Conservation (phyloP, 2,888 invertebrate genomes). For the Sialis lutaria region DNA sequence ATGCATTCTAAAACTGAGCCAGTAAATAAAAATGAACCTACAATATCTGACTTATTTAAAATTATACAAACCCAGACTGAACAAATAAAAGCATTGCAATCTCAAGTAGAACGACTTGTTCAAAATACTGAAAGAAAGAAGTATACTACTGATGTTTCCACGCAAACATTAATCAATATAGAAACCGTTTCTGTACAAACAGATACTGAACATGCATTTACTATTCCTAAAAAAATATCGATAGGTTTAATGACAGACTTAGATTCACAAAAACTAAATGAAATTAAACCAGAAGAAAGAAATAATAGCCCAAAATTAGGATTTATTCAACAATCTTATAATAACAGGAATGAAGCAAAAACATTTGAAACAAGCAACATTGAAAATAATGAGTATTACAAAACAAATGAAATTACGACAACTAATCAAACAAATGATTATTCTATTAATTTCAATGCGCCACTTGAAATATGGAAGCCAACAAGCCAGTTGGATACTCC, state of each 20-base stretch:
- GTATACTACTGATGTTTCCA: neutral
- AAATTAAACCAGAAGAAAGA: neutral
- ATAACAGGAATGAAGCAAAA: too few relatives aligned
- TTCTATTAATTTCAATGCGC: neutral
- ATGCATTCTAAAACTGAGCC: neutral
- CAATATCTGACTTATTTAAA: slow-evolving; percentile 39
- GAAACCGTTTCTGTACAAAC: too few relatives aligned
- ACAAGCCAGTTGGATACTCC: neutral
- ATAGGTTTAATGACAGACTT: slow-evolving; percentile 58
- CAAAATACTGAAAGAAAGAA: slow-evolving; percentile 12
- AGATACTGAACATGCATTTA: slow-evolving; percentile 6
- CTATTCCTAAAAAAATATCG: slow-evolving; percentile 33
- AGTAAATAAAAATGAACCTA: slow-evolving; percentile 28
- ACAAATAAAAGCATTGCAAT: slow-evolving; percentile 42
- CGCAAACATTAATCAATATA: too few relatives aligned
- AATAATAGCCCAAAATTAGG: neutral
- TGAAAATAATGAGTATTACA: too few relatives aligned
- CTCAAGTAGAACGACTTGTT: slow-evolving; percentile 40
- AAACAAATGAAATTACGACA: too few relatives aligned
- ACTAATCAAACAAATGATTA: neutral
- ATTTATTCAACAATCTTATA: neutral
- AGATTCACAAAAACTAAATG: slow-evolving; percentile 21
- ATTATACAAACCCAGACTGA: slow-evolving; percentile 50
- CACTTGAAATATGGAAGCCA: neutral
- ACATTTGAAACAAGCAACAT: too few relatives aligned